Evolutionary conservation across 2,888 invertebrate species (phyloP).

Genomic region (Prosopocoilus inquinatus): DNA sequence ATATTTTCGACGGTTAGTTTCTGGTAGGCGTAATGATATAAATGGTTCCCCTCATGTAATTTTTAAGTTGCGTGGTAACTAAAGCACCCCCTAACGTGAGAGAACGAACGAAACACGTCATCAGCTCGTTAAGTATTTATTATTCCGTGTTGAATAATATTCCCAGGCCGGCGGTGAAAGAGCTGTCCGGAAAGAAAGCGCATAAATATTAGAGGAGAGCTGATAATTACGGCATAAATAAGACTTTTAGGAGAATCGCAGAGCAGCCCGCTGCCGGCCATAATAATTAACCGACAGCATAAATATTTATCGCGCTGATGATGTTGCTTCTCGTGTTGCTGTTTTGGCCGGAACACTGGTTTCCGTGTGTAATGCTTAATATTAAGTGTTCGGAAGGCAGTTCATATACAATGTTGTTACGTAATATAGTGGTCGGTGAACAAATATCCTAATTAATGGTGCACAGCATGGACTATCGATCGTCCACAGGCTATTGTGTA

Average conservation of each 20-base stretch:
- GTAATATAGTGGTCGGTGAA: conserved; percentile 1
- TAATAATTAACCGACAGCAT: no score
- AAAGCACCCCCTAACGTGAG: neutral
- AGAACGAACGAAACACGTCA: conserved; percentile 1
- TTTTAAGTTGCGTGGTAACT: conserved; percentile 1
- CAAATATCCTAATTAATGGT: conserved; percentile 5
- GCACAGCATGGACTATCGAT: conserved; percentile 3
- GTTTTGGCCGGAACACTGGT: neutral
- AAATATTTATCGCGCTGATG: no score
- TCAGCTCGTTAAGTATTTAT: conserved; percentile 1
- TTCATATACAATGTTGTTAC: neutral
- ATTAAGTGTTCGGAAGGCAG: neutral
- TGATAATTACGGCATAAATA: no score
- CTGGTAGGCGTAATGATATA: neutral
- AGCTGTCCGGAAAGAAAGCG: neutral
- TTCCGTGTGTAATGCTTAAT: neutral
- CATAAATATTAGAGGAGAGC: neutral
- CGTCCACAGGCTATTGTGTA: conserved; percentile 6
- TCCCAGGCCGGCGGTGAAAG: neutral
- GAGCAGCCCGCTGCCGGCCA: no score
- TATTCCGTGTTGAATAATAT: conserved; percentile 5
- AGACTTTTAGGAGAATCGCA: no score
- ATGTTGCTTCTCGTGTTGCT: no score
- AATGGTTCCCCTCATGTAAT: neutral
- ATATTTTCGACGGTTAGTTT: no score